Percentiles rank a stretch among this genome's conserved stretches.
These are phyloP conservation scores for Nyctibius grandis DNA, from an alignment of 2,797 vertebrate species.

Conservation along the genomic window DNA sequence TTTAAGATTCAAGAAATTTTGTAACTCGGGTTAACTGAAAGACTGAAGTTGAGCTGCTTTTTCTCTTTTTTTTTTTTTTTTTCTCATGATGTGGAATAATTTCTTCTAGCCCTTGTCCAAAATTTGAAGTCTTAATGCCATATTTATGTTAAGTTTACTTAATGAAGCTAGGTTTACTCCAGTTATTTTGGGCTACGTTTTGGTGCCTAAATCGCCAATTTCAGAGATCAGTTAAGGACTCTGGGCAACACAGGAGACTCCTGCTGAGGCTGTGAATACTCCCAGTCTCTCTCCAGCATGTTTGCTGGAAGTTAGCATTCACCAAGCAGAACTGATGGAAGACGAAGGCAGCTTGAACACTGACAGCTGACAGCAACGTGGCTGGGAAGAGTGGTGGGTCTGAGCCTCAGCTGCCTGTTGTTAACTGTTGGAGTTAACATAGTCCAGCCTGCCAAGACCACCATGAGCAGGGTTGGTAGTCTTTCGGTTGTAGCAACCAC, in stretches of 20 bases:
- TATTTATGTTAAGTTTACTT: neutral
- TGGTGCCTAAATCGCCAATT: neutral
- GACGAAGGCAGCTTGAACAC: neutral
- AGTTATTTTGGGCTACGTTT: neutral
- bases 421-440: neutral
- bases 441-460: neutral
- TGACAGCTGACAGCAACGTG: rapidly evolving
- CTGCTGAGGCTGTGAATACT: neutral
- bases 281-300: neutral
- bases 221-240: neutral
- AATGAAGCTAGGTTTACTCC: neutral
- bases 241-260: neutral
- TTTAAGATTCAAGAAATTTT: neutral
- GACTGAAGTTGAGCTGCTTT: neutral
- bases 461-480: neutral
- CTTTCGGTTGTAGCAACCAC: neutral
- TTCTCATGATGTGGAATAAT: neutral
- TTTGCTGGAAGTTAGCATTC: neutral
- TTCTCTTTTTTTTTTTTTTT: neutral
- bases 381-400: neutral
- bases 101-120: neutral
- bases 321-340: neutral
- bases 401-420: neutral
- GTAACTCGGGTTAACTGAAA: neutral
- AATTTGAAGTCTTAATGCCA: neutral